Conservation (phyloP, 2,888 invertebrate species). For the Apoda limacodes region DNA sequence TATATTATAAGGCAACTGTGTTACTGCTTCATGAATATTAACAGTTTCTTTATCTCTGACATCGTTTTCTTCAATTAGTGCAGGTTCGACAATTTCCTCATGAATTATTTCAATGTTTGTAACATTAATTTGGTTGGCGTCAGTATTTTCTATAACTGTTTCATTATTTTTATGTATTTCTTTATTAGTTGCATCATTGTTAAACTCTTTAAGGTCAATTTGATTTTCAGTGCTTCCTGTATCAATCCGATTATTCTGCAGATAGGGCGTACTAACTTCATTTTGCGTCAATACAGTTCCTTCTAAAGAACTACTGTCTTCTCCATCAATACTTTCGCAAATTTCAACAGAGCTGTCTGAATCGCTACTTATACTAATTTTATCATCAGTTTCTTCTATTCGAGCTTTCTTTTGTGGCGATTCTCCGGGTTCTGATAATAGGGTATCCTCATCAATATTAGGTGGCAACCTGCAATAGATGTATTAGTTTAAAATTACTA, state of each 20-base stretch:
- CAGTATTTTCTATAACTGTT: conserved; percentile 3
- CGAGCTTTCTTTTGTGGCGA: conserved; percentile 38
- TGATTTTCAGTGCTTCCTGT: conserved; percentile 14
- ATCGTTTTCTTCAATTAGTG: conserved; percentile 3
- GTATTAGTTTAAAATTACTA: no score
- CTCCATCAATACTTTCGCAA: conserved; percentile 32
- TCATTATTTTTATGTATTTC: conserved; percentile 3
- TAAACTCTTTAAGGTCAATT: conserved; percentile 3
- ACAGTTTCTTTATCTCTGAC: conserved; percentile 4
- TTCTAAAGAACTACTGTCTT: conserved; percentile 18
- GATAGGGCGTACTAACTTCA: conserved; percentile 1
- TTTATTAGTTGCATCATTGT: conserved; percentile 4
- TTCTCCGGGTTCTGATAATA: conserved; percentile 37
- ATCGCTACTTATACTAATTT: conserved; percentile 46
- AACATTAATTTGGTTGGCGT: conserved; percentile 3
- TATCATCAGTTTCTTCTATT: conserved; percentile 30
- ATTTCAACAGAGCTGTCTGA: conserved; percentile 36
- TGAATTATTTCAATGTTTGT: no score
- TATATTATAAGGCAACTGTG: conserved; percentile 33
- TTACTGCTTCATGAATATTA: conserved; percentile 34
- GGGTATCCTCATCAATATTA: no score
- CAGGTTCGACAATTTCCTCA: conserved; percentile 2
- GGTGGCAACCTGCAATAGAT: conserved; percentile 29
- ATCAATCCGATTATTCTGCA: conserved; percentile 16
- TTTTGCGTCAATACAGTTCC: conserved; percentile 8